These are phyloP conservation scores for Machimus rusticus DNA, from an alignment of 2,888 invertebrate genomes.

Conservation along the genomic window DNA sequence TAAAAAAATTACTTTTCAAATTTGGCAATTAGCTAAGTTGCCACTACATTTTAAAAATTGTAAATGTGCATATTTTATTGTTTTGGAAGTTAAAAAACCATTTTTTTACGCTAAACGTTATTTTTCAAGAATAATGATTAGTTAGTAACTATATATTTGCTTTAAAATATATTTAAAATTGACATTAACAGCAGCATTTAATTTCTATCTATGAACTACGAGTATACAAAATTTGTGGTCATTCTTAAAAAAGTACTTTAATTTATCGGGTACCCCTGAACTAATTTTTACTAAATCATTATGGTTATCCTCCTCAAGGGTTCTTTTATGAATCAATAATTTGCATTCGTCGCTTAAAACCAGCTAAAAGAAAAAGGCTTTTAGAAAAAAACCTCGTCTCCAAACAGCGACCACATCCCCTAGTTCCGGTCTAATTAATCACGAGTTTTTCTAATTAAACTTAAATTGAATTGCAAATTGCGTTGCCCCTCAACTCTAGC, in stretches of 20 bases:
- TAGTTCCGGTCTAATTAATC: background rate
- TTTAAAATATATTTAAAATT: too few relatives aligned
- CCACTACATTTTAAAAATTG: too few relatives aligned
- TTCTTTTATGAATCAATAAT: background rate
- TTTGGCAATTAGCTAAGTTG: too few relatives aligned
- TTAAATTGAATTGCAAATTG: conserved; percentile 15
- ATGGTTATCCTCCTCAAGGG: background rate
- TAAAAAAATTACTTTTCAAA: too few relatives aligned
- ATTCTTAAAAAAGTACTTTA: background rate
- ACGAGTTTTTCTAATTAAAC: conserved; percentile 1
- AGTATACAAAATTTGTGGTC: too few relatives aligned
- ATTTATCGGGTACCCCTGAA: background rate
- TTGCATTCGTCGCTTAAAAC: background rate
- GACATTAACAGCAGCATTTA: too few relatives aligned
- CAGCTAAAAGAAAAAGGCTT: background rate
- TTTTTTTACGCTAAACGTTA: too few relatives aligned
- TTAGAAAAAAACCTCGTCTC: background rate
- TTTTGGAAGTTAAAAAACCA: too few relatives aligned
- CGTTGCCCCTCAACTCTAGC: background rate
- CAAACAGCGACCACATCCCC: background rate
- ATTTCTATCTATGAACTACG: too few relatives aligned
- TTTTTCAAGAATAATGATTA: too few relatives aligned
- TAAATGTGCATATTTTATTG: too few relatives aligned
- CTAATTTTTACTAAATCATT: background rate
- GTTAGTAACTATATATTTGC: too few relatives aligned